These are phyloP conservation scores for Girardinichthys multiradiatus DNA, from an alignment of 2,113 vertebrate species.

Conservation along the genomic window DNA sequence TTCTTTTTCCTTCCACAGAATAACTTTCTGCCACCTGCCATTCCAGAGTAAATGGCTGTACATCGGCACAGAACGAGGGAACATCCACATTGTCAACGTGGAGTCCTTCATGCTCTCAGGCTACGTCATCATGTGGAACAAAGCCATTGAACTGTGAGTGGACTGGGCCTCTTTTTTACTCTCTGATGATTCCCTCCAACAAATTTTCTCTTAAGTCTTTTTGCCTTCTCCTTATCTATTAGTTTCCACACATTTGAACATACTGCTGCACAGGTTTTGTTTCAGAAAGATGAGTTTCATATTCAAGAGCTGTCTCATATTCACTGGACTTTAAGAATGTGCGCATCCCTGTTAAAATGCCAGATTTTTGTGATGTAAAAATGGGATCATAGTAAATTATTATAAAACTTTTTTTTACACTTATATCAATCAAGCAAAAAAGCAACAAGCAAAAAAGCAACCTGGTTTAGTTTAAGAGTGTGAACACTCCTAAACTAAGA, in stretches of 20 bases:
- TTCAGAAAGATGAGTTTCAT: not conserved
- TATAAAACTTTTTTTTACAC: not conserved
- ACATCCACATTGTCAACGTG: constrained; percentile 98
- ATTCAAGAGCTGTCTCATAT: constrained; percentile 12
- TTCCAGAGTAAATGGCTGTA: constrained; percentile 99
- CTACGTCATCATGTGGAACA: constrained; percentile 99
- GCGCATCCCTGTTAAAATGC: not conserved
- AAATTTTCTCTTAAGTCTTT: constrained; percentile 5
- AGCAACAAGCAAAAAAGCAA: not conserved
- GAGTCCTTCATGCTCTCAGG: constrained; percentile 99
- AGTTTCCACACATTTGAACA: not conserved
- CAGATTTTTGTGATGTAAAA: not conserved
- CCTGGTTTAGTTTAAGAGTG: not conserved
- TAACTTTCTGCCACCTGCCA: constrained; percentile 98
- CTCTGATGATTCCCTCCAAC: constrained; percentile 6
- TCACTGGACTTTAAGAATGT: not conserved
- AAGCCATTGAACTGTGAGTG: constrained; percentile 99
- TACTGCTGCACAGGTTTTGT: constrained; percentile 3
- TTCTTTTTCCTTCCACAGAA: constrained; percentile 80
- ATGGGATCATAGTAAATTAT: not conserved
- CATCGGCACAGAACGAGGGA: constrained; percentile 97
- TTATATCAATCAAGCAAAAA: not conserved
- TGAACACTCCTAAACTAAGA: not conserved
- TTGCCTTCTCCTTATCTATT: not conserved
- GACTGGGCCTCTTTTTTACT: constrained; percentile 24